phyloP scores from a whole-genome alignment of 2,797 vertebrate species.

The Syndactyla subalaris region DNA sequence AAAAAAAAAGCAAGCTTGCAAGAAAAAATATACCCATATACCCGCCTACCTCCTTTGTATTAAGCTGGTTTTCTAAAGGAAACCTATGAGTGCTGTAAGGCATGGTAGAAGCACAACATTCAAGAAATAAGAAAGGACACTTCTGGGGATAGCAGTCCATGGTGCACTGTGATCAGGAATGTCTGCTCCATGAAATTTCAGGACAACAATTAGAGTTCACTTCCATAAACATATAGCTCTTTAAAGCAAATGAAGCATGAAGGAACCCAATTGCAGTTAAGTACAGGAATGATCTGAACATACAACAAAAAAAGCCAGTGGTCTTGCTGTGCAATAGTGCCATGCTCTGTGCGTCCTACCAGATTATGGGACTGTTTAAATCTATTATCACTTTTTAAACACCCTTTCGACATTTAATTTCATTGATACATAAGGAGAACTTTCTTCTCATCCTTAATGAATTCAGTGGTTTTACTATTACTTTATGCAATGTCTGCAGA shows the following conservation, averaged over 20 bases:
- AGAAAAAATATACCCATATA: not conserved
- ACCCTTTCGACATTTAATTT: not conserved
- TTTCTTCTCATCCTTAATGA: not conserved
- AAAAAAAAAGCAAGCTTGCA: not conserved
- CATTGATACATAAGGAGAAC: not conserved
- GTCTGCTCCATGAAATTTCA: conserved; percentile 2
- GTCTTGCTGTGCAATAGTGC: not conserved
- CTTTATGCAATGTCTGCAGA: not conserved
- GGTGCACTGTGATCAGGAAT: not conserved
- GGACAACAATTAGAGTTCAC: not conserved
- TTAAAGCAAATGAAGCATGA: conserved; percentile 50
- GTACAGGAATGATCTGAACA: not conserved
- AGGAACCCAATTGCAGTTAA: conserved; percentile 28
- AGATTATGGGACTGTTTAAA: conserved; percentile 21
- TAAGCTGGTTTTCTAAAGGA: not conserved
- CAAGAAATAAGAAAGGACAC: not conserved
- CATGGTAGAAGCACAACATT: not conserved
- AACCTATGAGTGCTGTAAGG: not conserved
- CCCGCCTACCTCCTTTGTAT: not conserved
- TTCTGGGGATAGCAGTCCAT: not conserved
- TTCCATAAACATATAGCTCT: conserved; percentile 1
- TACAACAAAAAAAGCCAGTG: not conserved
- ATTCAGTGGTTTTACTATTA: not conserved
- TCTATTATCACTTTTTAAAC: conserved; percentile 34
- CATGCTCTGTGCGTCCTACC: not conserved